phyloP scores from a whole-genome alignment of 2,888 invertebrate species.

The Drosophila mayaguana region DNA sequence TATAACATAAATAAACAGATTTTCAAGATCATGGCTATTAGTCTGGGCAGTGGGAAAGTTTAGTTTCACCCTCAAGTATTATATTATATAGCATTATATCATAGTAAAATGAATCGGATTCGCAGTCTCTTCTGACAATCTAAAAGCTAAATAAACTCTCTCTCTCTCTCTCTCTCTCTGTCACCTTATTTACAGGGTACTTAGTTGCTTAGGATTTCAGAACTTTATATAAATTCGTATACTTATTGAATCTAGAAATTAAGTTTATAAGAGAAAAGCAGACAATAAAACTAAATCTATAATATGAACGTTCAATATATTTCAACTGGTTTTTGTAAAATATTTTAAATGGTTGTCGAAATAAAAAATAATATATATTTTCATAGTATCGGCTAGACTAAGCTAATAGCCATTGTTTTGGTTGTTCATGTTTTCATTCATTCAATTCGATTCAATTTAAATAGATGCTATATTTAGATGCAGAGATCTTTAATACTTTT shows the following conservation, averaged over 20 bases:
- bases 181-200: background rate
- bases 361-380: background rate
- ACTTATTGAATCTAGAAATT: too few relatives aligned
- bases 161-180: too few relatives aligned
- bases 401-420: background rate
- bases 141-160: background rate
- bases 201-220: too few relatives aligned
- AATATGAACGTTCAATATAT: too few relatives aligned
- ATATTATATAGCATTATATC: background rate
- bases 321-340: too few relatives aligned
- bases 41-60: background rate
- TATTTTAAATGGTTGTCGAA: too few relatives aligned
- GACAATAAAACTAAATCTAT: too few relatives aligned
- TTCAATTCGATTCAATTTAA: background rate
- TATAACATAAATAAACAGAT: too few relatives aligned
- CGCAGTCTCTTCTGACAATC: too few relatives aligned
- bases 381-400: background rate
- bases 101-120: background rate
- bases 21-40: background rate
- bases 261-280: too few relatives aligned
- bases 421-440: background rate
- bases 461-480: conserved; percentile 35
- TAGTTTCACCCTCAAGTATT: background rate
- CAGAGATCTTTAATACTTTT: conserved; percentile 12
- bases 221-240: too few relatives aligned